These are phyloP conservation scores for Ophioninae sp. DNA, from an alignment of 2,888 invertebrate species.

Conservation along the genomic window DNA sequence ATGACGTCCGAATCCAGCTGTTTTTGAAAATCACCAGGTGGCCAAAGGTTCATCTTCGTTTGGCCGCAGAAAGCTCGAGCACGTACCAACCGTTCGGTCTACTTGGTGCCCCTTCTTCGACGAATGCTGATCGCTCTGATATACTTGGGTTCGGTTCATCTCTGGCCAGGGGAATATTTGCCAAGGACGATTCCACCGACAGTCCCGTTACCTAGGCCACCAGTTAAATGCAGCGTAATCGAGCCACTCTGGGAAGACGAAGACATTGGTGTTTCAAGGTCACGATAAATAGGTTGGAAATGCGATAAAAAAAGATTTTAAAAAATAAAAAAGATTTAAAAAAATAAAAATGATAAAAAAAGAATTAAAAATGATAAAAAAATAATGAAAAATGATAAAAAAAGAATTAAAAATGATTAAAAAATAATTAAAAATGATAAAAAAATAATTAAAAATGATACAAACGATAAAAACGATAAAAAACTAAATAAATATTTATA, in stretches of 20 bases:
- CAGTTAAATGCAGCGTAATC: constrained; percentile 75
- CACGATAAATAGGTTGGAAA: neutral
- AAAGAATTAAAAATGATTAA: too few relatives aligned
- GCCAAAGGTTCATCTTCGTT: constrained; percentile 74
- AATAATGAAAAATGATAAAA: too few relatives aligned
- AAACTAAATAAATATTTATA: neutral
- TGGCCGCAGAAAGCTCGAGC: constrained; percentile 75
- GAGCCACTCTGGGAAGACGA: constrained; percentile 74
- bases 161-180: constrained; percentile 78
- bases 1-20: neutral
- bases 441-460: too few relatives aligned
- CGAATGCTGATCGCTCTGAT: constrained; percentile 71
- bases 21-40: constrained; percentile 63
- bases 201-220: constrained; percentile 70
- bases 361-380: too few relatives aligned
- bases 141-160: constrained; percentile 71
- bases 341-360: too few relatives aligned
- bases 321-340: too few relatives aligned
- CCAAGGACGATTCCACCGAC: constrained; percentile 71
- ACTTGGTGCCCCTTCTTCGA: constrained; percentile 71
- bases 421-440: too few relatives aligned
- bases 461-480: too few relatives aligned
- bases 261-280: neutral
- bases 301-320: neutral
- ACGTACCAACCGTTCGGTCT: constrained; percentile 66